Conservation (phyloP, 1,140 invertebrate genomes). For the Pteromalus puparum region DNA sequence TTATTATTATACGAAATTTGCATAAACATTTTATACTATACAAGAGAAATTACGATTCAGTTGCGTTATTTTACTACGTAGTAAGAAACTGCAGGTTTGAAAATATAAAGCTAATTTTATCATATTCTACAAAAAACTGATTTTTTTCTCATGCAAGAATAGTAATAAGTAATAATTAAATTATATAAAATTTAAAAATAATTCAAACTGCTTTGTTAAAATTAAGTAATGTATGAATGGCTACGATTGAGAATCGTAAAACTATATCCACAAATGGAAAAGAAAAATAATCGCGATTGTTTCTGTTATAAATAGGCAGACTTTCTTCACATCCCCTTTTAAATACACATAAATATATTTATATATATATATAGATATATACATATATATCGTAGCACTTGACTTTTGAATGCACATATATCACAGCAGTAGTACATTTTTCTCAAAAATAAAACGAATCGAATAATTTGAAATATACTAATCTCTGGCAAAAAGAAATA, state of each 20-base stretch:
- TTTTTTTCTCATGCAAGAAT: not conserved
- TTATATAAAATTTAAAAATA: not conserved
- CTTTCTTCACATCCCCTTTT: slow-evolving; percentile 41
- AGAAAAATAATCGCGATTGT: not conserved
- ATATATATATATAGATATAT: slow-evolving; percentile 8
- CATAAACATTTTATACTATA: not conserved
- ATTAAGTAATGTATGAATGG: slow-evolving; percentile 1
- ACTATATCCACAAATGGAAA: slow-evolving; percentile 24
- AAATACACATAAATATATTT: slow-evolving; percentile 34
- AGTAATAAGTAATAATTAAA: not conserved
- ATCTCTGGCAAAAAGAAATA: slow-evolving; percentile 27
- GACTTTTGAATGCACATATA: slow-evolving; percentile 56
- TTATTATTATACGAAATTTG: not conserved
- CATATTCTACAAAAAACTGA: not conserved
- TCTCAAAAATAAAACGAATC: slow-evolving; percentile 43
- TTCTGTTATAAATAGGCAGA: slow-evolving; percentile 5
- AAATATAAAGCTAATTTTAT: slow-evolving; percentile 14
- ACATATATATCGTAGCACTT: slow-evolving; percentile 40
- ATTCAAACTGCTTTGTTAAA: slow-evolving; percentile 19
- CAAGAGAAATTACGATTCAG: not conserved
- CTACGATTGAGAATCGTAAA: slow-evolving; percentile 25
- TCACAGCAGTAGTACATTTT: slow-evolving; percentile 55
- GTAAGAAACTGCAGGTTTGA: slow-evolving; percentile 4
- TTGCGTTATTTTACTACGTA: not conserved
- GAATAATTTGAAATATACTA: slow-evolving; percentile 37